Conservation (phyloP, 2,797 vertebrate genomes). For the Cuniculus paca region DNA sequence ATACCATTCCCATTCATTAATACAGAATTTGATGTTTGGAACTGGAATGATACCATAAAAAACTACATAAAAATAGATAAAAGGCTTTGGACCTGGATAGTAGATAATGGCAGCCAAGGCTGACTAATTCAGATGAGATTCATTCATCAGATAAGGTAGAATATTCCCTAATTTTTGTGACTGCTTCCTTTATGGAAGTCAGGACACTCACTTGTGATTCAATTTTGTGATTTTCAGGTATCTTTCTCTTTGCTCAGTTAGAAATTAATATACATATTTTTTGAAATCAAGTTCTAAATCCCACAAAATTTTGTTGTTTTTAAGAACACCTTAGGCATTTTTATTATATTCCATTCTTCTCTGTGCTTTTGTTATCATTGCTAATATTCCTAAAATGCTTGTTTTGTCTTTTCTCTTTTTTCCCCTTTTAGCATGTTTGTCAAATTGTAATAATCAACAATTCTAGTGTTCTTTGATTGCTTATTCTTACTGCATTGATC, state of each 20-base stretch:
- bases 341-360: not conserved
- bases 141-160: not conserved
- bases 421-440: not conserved
- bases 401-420: not conserved
- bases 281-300: not conserved
- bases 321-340: not conserved
- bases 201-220: not conserved
- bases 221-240: not conserved
- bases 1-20: not conserved
- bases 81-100: no score
- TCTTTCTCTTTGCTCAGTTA: not conserved
- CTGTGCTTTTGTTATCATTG: not conserved
- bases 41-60: not conserved
- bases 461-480: not conserved
- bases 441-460: not conserved
- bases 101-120: not conserved
- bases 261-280: not conserved
- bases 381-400: not conserved
- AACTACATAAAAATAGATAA: not conserved
- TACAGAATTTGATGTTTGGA: not conserved
- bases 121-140: not conserved
- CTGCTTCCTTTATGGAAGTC: not conserved
- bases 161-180: not conserved
- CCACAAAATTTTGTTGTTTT: not conserved
- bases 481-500: not conserved